Evolutionary conservation across 2,797 vertebrate species (phyloP).

Genomic region (Bradypodion pumilum): DNA sequence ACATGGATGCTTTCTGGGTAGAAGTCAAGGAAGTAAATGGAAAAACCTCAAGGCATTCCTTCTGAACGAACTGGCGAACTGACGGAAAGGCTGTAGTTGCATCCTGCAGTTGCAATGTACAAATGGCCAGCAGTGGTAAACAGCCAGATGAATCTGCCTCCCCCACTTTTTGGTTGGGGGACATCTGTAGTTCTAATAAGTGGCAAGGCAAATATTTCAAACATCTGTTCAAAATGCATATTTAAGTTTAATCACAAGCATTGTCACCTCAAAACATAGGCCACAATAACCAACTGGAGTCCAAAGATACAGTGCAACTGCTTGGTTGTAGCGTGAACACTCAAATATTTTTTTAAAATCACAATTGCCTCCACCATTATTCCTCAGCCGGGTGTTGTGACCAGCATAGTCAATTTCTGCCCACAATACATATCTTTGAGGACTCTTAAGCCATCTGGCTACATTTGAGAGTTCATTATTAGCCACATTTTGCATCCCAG

Average conservation of each 20-base stretch:
- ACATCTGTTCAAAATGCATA: background rate
- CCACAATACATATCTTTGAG: too few relatives aligned
- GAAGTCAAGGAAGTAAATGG: conserved; percentile 24
- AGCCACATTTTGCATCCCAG: too few relatives aligned
- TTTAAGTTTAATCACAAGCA: background rate
- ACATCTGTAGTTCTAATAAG: background rate
- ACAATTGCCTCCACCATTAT: too few relatives aligned
- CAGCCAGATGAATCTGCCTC: background rate
- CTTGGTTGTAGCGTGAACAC: background rate
- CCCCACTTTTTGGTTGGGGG: background rate
- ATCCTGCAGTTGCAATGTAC: background rate
- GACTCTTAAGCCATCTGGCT: too few relatives aligned
- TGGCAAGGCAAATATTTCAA: background rate
- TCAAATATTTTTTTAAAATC: background rate
- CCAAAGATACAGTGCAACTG: background rate
- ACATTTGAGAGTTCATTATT: too few relatives aligned
- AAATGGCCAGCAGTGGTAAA: background rate
- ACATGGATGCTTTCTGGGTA: conserved; percentile 11
- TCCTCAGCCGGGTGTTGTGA: too few relatives aligned
- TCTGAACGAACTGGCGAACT: conserved; percentile 15
- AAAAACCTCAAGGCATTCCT: conserved; percentile 9
- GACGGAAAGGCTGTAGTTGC: background rate
- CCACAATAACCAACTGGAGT: background rate
- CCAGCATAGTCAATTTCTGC: too few relatives aligned
- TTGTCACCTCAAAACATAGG: background rate